phyloP scores from a whole-genome alignment of 2,797 vertebrate genomes.

The Champsocephalus gunnari region DNA sequence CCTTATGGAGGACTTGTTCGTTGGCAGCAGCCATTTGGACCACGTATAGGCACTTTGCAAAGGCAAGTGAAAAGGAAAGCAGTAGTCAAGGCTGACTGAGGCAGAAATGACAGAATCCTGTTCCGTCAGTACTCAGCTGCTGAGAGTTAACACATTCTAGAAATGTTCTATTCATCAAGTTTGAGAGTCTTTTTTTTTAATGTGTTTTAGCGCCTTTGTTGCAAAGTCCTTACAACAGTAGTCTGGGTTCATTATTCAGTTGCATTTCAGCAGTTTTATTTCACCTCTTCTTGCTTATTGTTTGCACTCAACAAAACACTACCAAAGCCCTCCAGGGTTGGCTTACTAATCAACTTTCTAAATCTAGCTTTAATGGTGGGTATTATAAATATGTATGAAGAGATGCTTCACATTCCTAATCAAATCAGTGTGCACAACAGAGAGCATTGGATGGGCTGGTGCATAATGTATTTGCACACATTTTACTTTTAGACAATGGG shows the following conservation, averaged over 20 bases:
- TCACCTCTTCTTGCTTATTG: conserved; percentile 22
- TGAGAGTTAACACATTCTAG: no score
- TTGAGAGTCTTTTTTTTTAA: neutral
- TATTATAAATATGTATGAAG: conserved; percentile 71
- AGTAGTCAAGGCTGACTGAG: neutral
- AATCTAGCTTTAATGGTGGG: conserved; percentile 57
- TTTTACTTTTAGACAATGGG: conserved; percentile 43
- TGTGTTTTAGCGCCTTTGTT: neutral
- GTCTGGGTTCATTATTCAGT: conserved; percentile 3
- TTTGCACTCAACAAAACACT: conserved; percentile 29
- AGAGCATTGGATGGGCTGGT: conserved; percentile 42
- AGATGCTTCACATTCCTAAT: conserved; percentile 54
- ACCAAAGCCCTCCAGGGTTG: conserved; percentile 27
- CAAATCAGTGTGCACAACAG: conserved; percentile 56
- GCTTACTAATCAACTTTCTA: conserved; percentile 55
- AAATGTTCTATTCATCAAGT: neutral
- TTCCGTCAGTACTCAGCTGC: no score
- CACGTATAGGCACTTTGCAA: neutral
- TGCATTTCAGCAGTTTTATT: conserved; percentile 17
- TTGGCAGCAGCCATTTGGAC: neutral
- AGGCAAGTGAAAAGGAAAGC: neutral
- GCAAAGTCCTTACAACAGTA: neutral
- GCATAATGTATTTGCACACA: conserved; percentile 53
- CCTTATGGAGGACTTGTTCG: neutral
- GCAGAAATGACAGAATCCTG: no score